Evolutionary conservation across 2,797 vertebrate genomes (phyloP).

Genomic region (Scarus forsteni): DNA sequence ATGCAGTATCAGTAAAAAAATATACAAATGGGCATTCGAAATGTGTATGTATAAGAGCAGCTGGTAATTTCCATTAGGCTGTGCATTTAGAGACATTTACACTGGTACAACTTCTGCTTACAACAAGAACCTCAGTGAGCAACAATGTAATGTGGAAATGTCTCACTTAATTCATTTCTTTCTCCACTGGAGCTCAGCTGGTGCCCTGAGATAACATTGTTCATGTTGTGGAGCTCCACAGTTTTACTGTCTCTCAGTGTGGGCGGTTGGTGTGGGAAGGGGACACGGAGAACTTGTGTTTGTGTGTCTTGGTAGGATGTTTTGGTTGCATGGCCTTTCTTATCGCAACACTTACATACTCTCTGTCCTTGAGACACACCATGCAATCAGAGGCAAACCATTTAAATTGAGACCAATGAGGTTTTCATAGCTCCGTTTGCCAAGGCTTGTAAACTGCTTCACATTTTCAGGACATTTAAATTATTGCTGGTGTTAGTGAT

Average conservation of each 20-base stretch:
- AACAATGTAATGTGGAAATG: conserved; percentile 45
- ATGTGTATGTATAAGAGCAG: conserved; percentile 5
- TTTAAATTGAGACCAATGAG: conserved; percentile 28
- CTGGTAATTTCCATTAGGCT: conserved; percentile 24
- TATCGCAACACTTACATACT: conserved; percentile 49
- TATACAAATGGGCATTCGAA: not conserved
- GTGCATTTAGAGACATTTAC: conserved; percentile 24
- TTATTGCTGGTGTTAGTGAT: conserved; percentile 13
- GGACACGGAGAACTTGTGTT: conserved; percentile 24
- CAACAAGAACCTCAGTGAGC: conserved; percentile 32
- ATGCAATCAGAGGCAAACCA: conserved; percentile 22
- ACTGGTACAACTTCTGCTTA: conserved; percentile 23
- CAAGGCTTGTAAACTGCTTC: not conserved
- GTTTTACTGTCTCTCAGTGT: conserved; percentile 50
- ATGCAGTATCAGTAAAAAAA: not conserved
- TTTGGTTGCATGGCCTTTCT: conserved; percentile 25
- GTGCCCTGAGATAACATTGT: conserved; percentile 71
- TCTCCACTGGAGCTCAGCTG: conserved; percentile 63
- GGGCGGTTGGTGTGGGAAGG: conserved; percentile 39
- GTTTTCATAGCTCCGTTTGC: conserved; percentile 21
- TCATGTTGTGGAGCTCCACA: conserved; percentile 47
- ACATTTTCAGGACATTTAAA: conserved; percentile 22
- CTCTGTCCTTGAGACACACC: conserved; percentile 25
- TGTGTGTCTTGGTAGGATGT: conserved; percentile 21
- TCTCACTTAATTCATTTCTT: conserved; percentile 59